Evolutionary conservation across 1,140 invertebrate species (phyloP).

Genomic region (Drosophila takahashii): DNA sequence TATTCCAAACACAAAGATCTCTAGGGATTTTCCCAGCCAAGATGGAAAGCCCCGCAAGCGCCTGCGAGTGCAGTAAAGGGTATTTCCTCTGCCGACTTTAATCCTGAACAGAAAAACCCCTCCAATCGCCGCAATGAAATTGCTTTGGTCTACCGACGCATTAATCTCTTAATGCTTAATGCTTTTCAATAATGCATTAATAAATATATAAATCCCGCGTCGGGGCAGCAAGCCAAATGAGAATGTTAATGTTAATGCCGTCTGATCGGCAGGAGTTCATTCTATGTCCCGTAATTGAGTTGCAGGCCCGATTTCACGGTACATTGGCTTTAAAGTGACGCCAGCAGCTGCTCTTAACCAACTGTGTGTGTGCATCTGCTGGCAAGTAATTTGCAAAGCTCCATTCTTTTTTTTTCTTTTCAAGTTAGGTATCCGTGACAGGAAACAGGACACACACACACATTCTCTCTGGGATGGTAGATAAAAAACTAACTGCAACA

Average conservation of each 20-base stretch:
- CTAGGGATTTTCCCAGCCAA: neutral
- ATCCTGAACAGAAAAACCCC: neutral
- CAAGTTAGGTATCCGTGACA: slow-evolving; percentile 34
- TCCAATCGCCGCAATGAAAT: slow-evolving; percentile 20
- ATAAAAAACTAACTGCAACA: slow-evolving; percentile 51
- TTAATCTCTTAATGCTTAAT: slow-evolving; percentile 48
- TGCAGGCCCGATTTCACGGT: slow-evolving; percentile 49
- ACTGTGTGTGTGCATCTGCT: slow-evolving; percentile 22
- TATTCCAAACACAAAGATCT: neutral
- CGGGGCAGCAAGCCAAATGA: slow-evolving; percentile 33
- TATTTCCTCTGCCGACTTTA: slow-evolving; percentile 2
- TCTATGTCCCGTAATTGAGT: slow-evolving; percentile 35
- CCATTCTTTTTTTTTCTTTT: slow-evolving; percentile 7
- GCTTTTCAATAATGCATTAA: slow-evolving; percentile 26
- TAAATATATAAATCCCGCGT: slow-evolving; percentile 35
- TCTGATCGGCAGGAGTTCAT: slow-evolving; percentile 1
- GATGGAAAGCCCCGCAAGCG: neutral
- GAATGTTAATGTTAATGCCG: slow-evolving; percentile 26
- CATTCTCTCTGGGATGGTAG: neutral
- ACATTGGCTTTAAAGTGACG: slow-evolving; percentile 55
- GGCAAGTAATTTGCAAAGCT: slow-evolving; percentile 68
- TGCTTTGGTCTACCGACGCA: slow-evolving; percentile 25
- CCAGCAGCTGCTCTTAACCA: slow-evolving; percentile 33
- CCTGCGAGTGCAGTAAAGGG: slow-evolving; percentile 2
- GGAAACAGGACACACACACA: slow-evolving; percentile 62